phyloP scores from a whole-genome alignment of 2,797 vertebrate genomes.

The Kryptolebias ocellatus region DNA sequence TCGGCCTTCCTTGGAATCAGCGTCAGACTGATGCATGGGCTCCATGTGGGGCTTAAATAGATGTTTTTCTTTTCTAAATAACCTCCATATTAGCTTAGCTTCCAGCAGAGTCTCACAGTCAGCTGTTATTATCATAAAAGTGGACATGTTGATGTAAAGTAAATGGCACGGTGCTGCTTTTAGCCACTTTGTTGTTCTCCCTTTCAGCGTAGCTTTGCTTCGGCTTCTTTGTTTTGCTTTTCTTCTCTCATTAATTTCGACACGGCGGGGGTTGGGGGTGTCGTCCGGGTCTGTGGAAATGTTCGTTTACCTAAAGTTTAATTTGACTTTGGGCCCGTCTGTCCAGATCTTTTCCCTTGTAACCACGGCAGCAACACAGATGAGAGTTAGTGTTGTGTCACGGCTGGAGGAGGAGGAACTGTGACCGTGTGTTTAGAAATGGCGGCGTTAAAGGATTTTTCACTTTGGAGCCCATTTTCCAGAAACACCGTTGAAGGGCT shows the following conservation, averaged over 20 bases:
- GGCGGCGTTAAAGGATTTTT: no score
- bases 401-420: no score
- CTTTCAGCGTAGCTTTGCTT: slow-evolving; percentile 1
- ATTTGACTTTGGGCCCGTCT: no score
- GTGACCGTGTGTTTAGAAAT: no score
- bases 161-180: slow-evolving; percentile 18
- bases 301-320: no score
- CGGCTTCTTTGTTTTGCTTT: slow-evolving; percentile 6
- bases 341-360: no score
- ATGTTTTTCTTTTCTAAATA: slow-evolving; percentile 11
- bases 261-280: background rate
- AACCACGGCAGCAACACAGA: no score
- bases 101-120: slow-evolving; percentile 1
- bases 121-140: slow-evolving; percentile 31
- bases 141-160: slow-evolving; percentile 23
- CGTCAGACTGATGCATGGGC: background rate
- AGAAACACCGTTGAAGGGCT: no score
- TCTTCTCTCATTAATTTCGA: slow-evolving; percentile 9
- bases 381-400: no score
- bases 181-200: slow-evolving; percentile 3
- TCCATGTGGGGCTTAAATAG: background rate
- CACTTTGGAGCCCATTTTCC: no score
- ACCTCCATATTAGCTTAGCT: slow-evolving; percentile 3
- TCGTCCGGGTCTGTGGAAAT: background rate
- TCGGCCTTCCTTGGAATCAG: slow-evolving; percentile 8